These are phyloP conservation scores for Tipula helvola DNA, from an alignment of 2,888 invertebrate species.

Conservation along the genomic window DNA sequence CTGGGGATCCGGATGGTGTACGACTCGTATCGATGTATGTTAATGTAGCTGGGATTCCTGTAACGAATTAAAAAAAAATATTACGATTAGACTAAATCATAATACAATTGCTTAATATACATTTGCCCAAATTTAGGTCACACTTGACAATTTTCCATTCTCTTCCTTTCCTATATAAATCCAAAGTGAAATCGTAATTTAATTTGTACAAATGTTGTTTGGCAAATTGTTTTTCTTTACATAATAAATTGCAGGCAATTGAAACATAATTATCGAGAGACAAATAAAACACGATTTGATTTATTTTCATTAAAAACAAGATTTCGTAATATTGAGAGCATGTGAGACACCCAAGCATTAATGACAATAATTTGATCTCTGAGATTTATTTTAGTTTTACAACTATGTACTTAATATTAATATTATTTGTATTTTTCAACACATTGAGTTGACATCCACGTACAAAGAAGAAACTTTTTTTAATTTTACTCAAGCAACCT, in stretches of 20 bases:
- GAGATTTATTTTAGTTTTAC: too few relatives aligned
- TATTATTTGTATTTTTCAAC: too few relatives aligned
- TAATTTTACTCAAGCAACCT: too few relatives aligned
- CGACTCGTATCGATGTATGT: constrained; percentile 64
- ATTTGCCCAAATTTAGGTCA: neutral
- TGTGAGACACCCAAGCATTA: neutral
- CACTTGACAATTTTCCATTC: neutral
- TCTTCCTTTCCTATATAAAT: neutral
- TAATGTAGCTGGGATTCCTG: constrained; percentile 68
- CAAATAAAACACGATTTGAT: neutral
- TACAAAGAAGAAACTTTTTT: too few relatives aligned
- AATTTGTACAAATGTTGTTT: neutral
- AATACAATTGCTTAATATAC: too few relatives aligned
- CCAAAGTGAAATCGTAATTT: neutral
- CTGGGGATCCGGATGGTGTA: constrained; percentile 55
- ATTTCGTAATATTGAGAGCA: neutral
- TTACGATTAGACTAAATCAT: neutral
- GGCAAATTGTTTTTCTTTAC: neutral
- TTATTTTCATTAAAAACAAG: neutral
- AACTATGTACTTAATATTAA: too few relatives aligned
- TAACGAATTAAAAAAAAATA: neutral
- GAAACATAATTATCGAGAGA: neutral
- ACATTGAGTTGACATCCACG: too few relatives aligned
- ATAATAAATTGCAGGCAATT: neutral
- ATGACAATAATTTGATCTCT: too few relatives aligned